Evolutionary conservation across 2,888 invertebrate genomes (phyloP).

Genomic region (Tetragnatha montana): DNA sequence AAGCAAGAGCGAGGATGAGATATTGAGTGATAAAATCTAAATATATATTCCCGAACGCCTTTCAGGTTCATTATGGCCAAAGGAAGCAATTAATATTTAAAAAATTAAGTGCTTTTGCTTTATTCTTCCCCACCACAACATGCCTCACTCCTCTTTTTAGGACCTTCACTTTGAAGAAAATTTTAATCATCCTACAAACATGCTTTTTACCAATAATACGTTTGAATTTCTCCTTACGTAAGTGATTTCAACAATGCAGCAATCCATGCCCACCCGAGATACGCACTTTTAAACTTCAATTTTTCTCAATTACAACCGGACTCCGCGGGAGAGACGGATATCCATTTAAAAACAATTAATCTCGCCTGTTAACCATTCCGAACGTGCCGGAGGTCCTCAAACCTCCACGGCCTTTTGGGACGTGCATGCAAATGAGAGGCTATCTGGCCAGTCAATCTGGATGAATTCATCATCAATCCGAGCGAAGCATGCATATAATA

Average conservation of each 20-base stretch:
- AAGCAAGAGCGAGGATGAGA: too few species aligned
- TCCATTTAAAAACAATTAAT: constrained; percentile 23
- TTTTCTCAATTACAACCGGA: neutral
- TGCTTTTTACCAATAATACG: too few species aligned
- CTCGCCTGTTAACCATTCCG: neutral
- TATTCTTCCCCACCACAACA: too few species aligned
- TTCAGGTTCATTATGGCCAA: too few species aligned
- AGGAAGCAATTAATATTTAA: too few species aligned
- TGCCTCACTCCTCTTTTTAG: too few species aligned
- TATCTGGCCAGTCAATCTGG: constrained; percentile 1
- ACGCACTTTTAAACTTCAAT: neutral
- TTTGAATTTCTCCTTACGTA: too few species aligned
- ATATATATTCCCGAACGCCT: too few species aligned
- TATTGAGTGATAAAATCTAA: too few species aligned
- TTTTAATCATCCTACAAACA: too few species aligned
- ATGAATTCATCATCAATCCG: constrained; percentile 18
- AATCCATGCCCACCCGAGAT: neutral
- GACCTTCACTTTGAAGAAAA: too few species aligned
- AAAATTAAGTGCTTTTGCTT: too few species aligned
- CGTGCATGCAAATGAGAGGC: neutral
- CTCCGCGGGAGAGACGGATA: neutral
- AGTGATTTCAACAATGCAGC: neutral
- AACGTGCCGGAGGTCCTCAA: constrained; percentile 13
- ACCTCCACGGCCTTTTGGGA: neutral
- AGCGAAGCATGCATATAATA: constrained; percentile 9